These are phyloP conservation scores for human (Homo sapiens) DNA, from an alignment of 2,113 vertebrate species.

Conservation along the genomic window GRCh38 chr1:54369501-54370000, in stretches of 20 bases:
- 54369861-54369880: neutral
- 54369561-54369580: neutral
- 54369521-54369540: neutral
- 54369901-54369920: neutral
- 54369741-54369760: neutral
- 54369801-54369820: neutral
- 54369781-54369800: neutral
- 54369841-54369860: neutral
- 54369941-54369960: neutral
- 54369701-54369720: neutral
- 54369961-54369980: neutral
- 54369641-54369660: constrained; percentile 19
- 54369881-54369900: neutral
- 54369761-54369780: neutral
- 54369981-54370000: too few species aligned
- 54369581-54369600: neutral
- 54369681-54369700: neutral
- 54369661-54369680: constrained; percentile 22
- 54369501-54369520: constrained; percentile 46
- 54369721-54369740: neutral
- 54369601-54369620: neutral
- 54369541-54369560: neutral
- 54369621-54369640: neutral
- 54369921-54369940: accelerated
- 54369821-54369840: neutral